Base-by-base conservation (phyloP, 2,113 vertebrate genomes). In the Lycaon pictus region DNA sequence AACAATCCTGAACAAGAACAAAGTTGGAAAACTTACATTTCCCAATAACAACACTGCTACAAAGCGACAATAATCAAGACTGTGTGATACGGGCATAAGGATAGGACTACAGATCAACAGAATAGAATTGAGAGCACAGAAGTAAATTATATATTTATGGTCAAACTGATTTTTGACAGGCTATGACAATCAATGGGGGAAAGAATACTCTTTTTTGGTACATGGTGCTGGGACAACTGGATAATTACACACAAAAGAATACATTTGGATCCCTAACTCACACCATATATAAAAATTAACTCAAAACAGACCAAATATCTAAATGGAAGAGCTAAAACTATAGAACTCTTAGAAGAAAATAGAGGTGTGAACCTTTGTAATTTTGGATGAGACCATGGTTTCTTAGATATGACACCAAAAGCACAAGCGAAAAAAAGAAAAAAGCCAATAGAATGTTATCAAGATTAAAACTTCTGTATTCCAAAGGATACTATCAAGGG, bases 21-120 rank as follows among this genome's bases (percentile, higher is more conserved):
- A 85, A 81, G 32, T 25, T 55, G 32, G 32, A 95, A 81, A 15
- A 56, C 23, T 76, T 86, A 48, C 0, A 80, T 13, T 90, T 92
- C 25, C 29, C 32, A 69, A 35, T 77, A 72, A 83, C 90, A 87
- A 81, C 90, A 95, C 7, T 56, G 65, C 81, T 86, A 82, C 11
- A 84, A 95, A 90, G 74, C 12, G 92, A 67, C 27, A 92, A 76
- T 71, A 90, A 69, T 94, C 51, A 81, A 90, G 62, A 74, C 35
- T 48, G 35, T 62, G 3, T 37, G 0, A 7, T 37, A 74, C 13
- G 60, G 4, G 11, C 53, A 37, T 69, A 87, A 43, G 23, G 23
- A 77, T 2, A 77, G n/a, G 69, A 29, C 56, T 16, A 37, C 0
- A 77, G 22, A 63, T 35, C 37, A 77, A 69, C 11, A 19, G 7